These are phyloP conservation scores for Dendronephthya gigantea DNA, from an alignment of 64 coral and sea anemone species.

Conservation along the genomic window DNA sequence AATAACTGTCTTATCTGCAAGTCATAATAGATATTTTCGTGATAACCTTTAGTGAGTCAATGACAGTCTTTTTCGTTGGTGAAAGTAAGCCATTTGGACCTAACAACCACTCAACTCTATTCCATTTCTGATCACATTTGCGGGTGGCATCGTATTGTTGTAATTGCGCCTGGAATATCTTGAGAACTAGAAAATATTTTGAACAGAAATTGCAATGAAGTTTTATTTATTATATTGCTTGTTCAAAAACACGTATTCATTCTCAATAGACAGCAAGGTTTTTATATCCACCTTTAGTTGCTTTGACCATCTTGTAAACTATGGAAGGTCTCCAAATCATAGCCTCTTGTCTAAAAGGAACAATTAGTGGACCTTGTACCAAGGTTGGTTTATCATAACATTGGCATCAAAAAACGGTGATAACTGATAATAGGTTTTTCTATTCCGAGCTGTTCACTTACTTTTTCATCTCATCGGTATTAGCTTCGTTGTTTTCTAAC, in stretches of 20 bases:
- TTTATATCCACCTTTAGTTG: background rate
- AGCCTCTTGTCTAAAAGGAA: background rate
- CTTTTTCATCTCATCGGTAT: background rate
- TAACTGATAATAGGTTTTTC: background rate
- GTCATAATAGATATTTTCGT: background rate
- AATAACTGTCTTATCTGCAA: background rate
- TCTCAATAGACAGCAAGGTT: no score
- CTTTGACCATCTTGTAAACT: background rate
- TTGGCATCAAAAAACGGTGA: no score
- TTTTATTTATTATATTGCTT: no score
- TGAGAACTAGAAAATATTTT: background rate
- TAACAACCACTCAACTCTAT: background rate
- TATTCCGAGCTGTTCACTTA: background rate
- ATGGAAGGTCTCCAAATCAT: slow-evolving; percentile 6
- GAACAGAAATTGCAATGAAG: background rate
- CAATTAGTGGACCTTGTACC: no score
- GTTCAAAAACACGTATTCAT: no score
- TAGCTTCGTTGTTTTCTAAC: background rate
- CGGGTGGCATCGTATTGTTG: background rate
- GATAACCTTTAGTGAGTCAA: background rate
- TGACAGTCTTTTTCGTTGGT: background rate
- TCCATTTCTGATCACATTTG: background rate
- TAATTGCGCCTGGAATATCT: background rate
- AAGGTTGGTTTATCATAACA: no score
- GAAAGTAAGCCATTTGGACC: background rate